Evolutionary conservation across 2,113 vertebrate species (phyloP).

Genomic region (Indri indri): DNA sequence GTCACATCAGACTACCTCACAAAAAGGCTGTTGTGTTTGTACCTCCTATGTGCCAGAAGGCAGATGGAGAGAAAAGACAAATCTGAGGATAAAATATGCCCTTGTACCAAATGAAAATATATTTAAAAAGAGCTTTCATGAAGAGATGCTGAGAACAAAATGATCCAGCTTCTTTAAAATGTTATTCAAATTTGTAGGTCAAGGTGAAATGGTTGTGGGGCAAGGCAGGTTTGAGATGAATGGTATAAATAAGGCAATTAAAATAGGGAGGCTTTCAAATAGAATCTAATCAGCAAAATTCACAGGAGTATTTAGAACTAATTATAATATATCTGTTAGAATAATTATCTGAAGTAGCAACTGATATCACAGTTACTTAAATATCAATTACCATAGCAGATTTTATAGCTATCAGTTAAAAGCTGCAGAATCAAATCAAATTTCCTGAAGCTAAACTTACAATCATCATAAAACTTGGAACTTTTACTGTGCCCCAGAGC

Average conservation of each 20-base stretch:
- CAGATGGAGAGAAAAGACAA: not conserved
- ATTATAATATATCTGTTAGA: conserved; percentile 73
- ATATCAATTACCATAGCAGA: conserved; percentile 59
- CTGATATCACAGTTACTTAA: conserved; percentile 61
- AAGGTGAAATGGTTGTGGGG: conserved; percentile 47
- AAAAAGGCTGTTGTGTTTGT: not conserved
- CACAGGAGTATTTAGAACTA: conserved; percentile 75
- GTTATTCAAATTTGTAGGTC: conserved; percentile 42
- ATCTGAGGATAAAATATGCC: not conserved
- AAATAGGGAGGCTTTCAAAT: conserved; percentile 53
- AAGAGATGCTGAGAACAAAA: not conserved
- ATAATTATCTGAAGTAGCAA: conserved; percentile 66
- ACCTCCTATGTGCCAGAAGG: not conserved
- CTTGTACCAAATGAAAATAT: not conserved
- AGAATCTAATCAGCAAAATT: conserved; percentile 66
- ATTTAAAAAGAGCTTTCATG: not conserved
- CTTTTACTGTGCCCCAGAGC: not conserved
- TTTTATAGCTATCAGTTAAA: not conserved
- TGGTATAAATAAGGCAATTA: conserved; percentile 61
- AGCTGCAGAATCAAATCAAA: conserved; percentile 44
- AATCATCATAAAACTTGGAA: conserved; percentile 39
- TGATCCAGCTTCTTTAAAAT: not conserved
- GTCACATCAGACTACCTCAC: not conserved
- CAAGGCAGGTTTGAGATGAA: conserved; percentile 41
- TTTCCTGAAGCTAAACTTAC: conserved; percentile 46